Conservation (phyloP, 2,113 vertebrate species). For the Boleophthalmus pectinirostris region DNA sequence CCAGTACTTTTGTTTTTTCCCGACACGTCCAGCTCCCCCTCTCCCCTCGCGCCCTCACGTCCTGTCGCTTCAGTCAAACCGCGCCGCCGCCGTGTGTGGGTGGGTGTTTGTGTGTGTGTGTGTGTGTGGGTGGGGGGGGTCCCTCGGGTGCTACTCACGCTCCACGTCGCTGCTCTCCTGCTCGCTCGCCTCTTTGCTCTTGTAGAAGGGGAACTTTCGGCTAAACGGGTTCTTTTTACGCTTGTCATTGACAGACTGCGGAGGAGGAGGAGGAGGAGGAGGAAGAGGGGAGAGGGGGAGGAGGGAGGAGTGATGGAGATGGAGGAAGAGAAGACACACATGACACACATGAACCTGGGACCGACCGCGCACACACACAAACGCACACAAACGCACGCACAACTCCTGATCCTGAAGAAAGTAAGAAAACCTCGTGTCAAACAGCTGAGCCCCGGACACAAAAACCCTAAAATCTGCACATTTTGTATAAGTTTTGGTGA, state of each 20-base stretch:
- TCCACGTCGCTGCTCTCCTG: conserved; percentile 97
- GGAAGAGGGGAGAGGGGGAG: conserved; percentile 85
- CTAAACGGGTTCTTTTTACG: conserved; percentile 99
- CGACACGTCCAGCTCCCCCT: conserved; percentile 78
- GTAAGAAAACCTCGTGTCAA: too few relatives aligned
- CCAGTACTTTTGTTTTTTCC: too few relatives aligned
- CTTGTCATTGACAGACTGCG: conserved; percentile 98
- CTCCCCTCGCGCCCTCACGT: conserved; percentile 65
- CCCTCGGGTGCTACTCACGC: conserved; percentile 88
- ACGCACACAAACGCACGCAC: too few relatives aligned
- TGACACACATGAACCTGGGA: conserved; percentile 24
- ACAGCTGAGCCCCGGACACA: too few relatives aligned
- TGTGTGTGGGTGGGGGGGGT: conserved; percentile 22
- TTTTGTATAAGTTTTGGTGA: too few relatives aligned
- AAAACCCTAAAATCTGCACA: too few relatives aligned
- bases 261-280: conserved; percentile 87
- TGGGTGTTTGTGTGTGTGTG: neutral
- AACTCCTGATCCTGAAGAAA: too few relatives aligned
- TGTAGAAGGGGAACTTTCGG: conserved; percentile 99
- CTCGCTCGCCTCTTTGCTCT: conserved; percentile 99
- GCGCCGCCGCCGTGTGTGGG: too few relatives aligned
- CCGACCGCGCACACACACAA: too few relatives aligned
- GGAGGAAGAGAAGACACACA: conserved; percentile 75
- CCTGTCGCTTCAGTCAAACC: conserved; percentile 52
- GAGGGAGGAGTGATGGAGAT: conserved; percentile 85